Evolutionary conservation across 2,113 vertebrate species (phyloP).

Genomic region (Apodemus speciosus): DNA sequence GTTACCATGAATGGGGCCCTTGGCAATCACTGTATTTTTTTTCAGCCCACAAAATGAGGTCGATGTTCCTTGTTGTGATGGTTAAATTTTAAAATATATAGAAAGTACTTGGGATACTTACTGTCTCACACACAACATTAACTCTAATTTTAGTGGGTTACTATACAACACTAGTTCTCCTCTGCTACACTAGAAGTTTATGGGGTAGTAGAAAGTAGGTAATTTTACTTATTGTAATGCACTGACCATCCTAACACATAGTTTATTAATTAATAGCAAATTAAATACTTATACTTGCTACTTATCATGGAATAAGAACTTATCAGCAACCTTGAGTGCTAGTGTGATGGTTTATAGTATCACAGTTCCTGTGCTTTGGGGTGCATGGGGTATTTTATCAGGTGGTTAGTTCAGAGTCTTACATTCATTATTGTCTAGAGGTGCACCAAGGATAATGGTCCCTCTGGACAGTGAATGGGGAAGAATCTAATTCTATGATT

Average conservation of each 20-base stretch:
- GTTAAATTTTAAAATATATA: slow-evolving; percentile 5
- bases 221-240: background rate
- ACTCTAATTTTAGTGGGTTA: background rate
- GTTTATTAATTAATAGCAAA: background rate
- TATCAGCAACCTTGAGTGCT: background rate
- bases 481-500: background rate
- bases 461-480: background rate
- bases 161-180: background rate
- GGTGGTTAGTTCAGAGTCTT: background rate
- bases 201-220: background rate
- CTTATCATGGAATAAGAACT: background rate
- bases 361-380: background rate
- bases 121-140: background rate
- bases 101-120: background rate
- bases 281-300: background rate
- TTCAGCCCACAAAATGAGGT: background rate
- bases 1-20: background rate
- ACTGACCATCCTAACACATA: background rate
- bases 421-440: too few species aligned
- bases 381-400: background rate
- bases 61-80: background rate
- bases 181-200: background rate
- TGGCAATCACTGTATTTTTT: background rate
- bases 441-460: background rate
- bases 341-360: background rate